Evolutionary conservation across 1,140 invertebrate genomes (phyloP).

Genomic region (Drosophila lacertosa): DNA sequence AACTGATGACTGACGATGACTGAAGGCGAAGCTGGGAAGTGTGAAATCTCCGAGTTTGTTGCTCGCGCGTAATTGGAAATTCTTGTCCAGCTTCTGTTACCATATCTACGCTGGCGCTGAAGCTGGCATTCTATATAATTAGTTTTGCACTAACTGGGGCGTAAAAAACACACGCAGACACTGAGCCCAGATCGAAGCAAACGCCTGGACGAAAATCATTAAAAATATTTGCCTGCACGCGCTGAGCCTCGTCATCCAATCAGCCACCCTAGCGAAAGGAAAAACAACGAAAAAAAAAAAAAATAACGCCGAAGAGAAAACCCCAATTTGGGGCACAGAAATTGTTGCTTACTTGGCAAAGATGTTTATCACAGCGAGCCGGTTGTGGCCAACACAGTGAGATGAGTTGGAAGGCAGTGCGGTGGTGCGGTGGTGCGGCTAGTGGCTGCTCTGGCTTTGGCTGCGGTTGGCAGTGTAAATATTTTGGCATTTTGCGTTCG

Average conservation of each 20-base stretch:
- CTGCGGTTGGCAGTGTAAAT: slow-evolving; percentile 74
- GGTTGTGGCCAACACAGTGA: slow-evolving; percentile 41
- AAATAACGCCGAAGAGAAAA: slow-evolving; percentile 43
- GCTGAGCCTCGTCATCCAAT: slow-evolving; percentile 78
- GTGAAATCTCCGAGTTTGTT: slow-evolving; percentile 28
- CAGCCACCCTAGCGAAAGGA: slow-evolving; percentile 52
- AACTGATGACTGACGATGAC: slow-evolving; percentile 27
- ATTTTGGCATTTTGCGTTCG: slow-evolving; percentile 70
- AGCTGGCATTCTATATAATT: slow-evolving; percentile 59
- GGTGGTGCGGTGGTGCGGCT: slow-evolving; percentile 17
- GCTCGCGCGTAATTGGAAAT: slow-evolving; percentile 34
- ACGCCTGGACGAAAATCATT: slow-evolving; percentile 68
- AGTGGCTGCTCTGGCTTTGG: slow-evolving; percentile 45
- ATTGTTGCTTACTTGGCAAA: slow-evolving; percentile 84
- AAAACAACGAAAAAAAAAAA: slow-evolving; percentile 18
- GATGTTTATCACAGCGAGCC: slow-evolving; percentile 76
- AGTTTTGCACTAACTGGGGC: slow-evolving; percentile 79
- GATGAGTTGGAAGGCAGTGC: not conserved
- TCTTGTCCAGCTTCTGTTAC: slow-evolving; percentile 30
- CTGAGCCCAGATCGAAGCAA: slow-evolving; percentile 56
- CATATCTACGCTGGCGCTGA: slow-evolving; percentile 9
- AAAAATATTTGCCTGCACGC: slow-evolving; percentile 80
- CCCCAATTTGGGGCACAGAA: slow-evolving; percentile 81
- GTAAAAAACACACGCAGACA: slow-evolving; percentile 60
- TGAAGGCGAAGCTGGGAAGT: slow-evolving; percentile 19